These are phyloP conservation scores for Cinclus cinclus DNA, from an alignment of 2,113 vertebrate genomes.

Conservation along the genomic window DNA sequence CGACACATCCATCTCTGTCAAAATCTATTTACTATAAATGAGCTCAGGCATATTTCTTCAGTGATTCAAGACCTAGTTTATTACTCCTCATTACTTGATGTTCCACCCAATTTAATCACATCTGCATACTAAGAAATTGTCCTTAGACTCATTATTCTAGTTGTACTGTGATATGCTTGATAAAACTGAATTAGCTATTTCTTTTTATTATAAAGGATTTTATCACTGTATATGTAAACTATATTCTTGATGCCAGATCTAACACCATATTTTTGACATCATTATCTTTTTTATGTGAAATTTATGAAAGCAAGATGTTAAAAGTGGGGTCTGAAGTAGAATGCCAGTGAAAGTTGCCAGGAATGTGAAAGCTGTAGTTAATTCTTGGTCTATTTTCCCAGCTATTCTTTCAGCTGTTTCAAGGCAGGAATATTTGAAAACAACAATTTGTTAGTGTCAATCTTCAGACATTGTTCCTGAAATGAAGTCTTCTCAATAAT, in stretches of 20 bases:
- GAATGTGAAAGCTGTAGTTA: not conserved
- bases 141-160: slow-evolving; percentile 65
- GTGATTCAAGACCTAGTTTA: slow-evolving; percentile 63
- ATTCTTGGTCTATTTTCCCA: not conserved
- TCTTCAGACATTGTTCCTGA: not conserved
- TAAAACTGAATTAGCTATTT: slow-evolving; percentile 44
- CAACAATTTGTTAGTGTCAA: not conserved
- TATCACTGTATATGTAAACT: not conserved
- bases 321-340: not conserved
- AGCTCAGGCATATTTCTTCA: slow-evolving; percentile 49
- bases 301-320: not conserved
- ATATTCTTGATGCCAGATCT: slow-evolving; percentile 41
- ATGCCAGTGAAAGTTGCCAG: not conserved
- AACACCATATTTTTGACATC: slow-evolving; percentile 37
- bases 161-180: slow-evolving; percentile 58
- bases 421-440: not conserved
- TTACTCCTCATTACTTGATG: slow-evolving; percentile 72
- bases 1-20: slow-evolving; percentile 14
- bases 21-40: slow-evolving; percentile 50
- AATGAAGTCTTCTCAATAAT: not conserved
- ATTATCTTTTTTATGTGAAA: slow-evolving; percentile 42
- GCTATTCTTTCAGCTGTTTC: not conserved
- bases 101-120: slow-evolving; percentile 75
- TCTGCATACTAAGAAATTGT: slow-evolving; percentile 68
- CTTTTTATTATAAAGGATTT: slow-evolving; percentile 38